Base-by-base conservation (phyloP, 2,797 vertebrate species). In the Mus spretus region DNA sequence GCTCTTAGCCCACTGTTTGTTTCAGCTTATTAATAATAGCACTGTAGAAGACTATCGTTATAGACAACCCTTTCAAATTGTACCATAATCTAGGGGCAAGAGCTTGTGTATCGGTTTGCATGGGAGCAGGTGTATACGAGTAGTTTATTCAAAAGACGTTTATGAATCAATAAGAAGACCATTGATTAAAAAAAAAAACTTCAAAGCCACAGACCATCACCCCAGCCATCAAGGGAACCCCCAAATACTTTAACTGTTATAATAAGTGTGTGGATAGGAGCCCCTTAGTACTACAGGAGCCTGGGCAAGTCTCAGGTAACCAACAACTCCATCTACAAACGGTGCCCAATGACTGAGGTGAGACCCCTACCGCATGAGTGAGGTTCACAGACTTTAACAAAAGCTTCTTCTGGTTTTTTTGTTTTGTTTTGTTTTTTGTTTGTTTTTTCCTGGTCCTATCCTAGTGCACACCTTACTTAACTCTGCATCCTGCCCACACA, bases 221-320 rank as follows among this genome's bases (percentile, higher is more conserved):
- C 40, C 53, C 2, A 34, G 37, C 26, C 77, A 87, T 72, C 24
- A 65, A 53, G 31, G 65, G 96, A 98, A 96, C 85, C 92, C 93
- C 91, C 86, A 78, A 74, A 92, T 83, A 40, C 40, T 79, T 74
- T 78, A 82, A 47, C 86, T 86, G 93, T 70, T 31, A 91, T 82
- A 94, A 97, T 96, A 95, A 97, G 93, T 80, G 57, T 74, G 63
- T 93, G 53, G n/a, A 1, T 37, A 83, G 59, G 86, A 80, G 87
- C 86, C 72, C 94, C 88, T 22, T 1, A 19, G 22, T 26, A 59
- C 6, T 53, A 13, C 8, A 3, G n/a, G 26, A 26, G 74, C 24
- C 50, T 28, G 3, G 6, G 2, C n/a, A 19, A 53, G 79, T 57
- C 59, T 95, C 86, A 78, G 44, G 28, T 2, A 53, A 87, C 81